A percentile compares a stretch with the other conserved stretches of the same genome.
These are phyloP conservation scores for Unio pictorum DNA, from an alignment of 2,888 invertebrate genomes.

Conservation along the genomic window DNA sequence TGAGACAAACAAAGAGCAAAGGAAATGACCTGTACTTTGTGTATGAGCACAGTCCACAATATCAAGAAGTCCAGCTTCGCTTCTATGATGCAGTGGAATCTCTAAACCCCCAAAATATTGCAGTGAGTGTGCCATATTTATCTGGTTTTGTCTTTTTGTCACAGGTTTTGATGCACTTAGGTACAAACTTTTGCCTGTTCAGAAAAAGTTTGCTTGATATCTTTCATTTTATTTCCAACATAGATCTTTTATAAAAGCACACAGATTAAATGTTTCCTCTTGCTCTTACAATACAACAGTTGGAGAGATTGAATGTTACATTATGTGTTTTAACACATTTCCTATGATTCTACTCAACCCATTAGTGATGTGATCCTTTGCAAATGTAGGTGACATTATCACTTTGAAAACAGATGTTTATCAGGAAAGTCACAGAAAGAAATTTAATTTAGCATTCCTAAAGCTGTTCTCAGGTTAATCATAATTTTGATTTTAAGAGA, in stretches of 20 bases:
- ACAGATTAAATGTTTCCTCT: not conserved
- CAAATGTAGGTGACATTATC: too few species aligned
- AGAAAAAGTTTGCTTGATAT: not conserved
- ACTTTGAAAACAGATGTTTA: too few species aligned
- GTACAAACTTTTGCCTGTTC: not conserved
- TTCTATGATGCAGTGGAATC: conserved; percentile 86
- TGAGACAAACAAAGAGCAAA: conserved; percentile 78
- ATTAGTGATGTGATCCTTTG: too few species aligned
- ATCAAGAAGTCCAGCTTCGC: conserved; percentile 82
- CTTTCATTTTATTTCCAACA: not conserved
- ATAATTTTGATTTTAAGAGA: too few species aligned
- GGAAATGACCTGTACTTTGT: conserved; percentile 78
- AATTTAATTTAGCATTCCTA: too few species aligned
- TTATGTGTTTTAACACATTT: too few species aligned
- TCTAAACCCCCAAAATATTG: conserved; percentile 84
- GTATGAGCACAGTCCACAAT: conserved; percentile 83
- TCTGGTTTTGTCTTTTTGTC: not conserved
- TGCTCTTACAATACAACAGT: not conserved
- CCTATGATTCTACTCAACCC: too few species aligned
- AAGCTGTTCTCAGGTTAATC: too few species aligned
- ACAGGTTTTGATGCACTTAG: not conserved
- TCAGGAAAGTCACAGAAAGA: too few species aligned
- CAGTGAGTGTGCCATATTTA: conserved; percentile 73
- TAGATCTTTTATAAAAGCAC: not conserved
- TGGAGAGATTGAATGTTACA: not conserved